Conservation (phyloP, 2,888 invertebrate genomes). For the Himalopsyche kuldschensis region DNA sequence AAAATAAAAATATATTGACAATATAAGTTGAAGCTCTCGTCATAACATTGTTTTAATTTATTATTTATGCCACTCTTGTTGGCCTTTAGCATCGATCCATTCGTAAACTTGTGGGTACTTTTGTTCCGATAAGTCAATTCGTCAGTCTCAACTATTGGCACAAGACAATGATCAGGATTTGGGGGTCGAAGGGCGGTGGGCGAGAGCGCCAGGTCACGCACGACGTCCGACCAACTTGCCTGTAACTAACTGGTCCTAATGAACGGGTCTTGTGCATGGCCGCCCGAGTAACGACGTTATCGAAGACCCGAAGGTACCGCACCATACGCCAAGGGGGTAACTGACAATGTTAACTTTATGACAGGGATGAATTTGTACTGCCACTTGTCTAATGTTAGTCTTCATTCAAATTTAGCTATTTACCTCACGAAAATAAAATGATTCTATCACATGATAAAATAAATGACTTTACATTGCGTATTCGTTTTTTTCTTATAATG, state of each 20-base stretch:
- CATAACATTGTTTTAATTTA: too few relatives aligned
- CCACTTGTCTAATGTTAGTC: too few relatives aligned
- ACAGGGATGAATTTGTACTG: not conserved
- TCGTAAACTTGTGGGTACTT: not conserved
- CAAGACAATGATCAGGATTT: not conserved
- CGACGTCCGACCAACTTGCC: conserved; percentile 24
- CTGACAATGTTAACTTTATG: not conserved
- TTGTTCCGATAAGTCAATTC: not conserved
- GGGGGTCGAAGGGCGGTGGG: not conserved
- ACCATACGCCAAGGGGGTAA: not conserved
- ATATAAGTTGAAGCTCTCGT: too few relatives aligned
- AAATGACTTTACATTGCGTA: too few relatives aligned
- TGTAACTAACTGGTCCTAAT: conserved; percentile 28
- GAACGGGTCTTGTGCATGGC: conserved; percentile 28
- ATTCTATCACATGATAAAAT: too few relatives aligned
- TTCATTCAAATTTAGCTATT: too few relatives aligned
- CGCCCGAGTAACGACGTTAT: conserved; percentile 8
- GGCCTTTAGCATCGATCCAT: not conserved
- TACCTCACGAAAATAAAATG: too few relatives aligned
- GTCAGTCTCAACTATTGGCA: not conserved
- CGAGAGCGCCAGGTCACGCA: conserved; percentile 18
- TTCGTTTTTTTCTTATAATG: too few relatives aligned
- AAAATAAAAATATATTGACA: too few relatives aligned
- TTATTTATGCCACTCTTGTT: too few relatives aligned
- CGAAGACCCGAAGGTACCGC: not conserved